A percentile compares a stretch with the other conserved stretches of the same genome.
phyloP scores from a whole-genome alignment of 2,113 vertebrate genomes.

The Pongo pygmaeus region DNA sequence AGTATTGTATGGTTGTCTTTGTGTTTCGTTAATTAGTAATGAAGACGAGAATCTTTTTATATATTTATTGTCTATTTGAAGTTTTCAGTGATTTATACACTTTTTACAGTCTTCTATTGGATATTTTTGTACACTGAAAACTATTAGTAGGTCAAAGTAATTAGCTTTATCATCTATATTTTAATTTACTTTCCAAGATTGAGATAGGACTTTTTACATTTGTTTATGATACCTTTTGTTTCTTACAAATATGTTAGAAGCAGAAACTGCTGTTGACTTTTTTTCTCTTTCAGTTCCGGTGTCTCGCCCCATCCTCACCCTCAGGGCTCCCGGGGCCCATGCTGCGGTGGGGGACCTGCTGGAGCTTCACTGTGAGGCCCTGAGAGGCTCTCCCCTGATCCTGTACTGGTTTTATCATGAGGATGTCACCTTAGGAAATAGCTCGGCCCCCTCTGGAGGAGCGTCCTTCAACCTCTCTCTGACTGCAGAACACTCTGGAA shows the following conservation, averaged over 20 bases:
- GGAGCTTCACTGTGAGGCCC: conserved; percentile 43
- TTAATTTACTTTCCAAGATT: background rate
- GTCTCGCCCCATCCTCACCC: conserved; percentile 45
- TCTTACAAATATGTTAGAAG: background rate
- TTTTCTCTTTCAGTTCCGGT: conserved; percentile 49
- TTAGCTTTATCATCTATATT: background rate
- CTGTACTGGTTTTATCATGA: conserved; percentile 48
- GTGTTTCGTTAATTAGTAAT: background rate
- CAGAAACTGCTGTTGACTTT: background rate
- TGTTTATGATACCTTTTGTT: background rate
- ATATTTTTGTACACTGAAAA: background rate
- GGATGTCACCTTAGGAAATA: background rate
- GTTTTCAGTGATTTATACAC: background rate
- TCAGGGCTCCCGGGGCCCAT: background rate
- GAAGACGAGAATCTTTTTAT: background rate
- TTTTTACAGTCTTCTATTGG: background rate
- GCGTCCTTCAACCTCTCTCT: conserved; percentile 39
- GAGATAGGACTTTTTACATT: background rate
- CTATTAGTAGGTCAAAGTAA: background rate
- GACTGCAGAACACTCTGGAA: conserved; percentile 52
- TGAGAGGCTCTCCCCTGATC: conserved; percentile 24
- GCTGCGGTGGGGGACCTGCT: background rate
- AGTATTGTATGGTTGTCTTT: background rate
- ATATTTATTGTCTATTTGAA: background rate
- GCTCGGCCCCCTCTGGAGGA: background rate